These are phyloP conservation scores for Zaprionus kolodkinae DNA, from an alignment of 1,140 invertebrate species.

Conservation along the genomic window DNA sequence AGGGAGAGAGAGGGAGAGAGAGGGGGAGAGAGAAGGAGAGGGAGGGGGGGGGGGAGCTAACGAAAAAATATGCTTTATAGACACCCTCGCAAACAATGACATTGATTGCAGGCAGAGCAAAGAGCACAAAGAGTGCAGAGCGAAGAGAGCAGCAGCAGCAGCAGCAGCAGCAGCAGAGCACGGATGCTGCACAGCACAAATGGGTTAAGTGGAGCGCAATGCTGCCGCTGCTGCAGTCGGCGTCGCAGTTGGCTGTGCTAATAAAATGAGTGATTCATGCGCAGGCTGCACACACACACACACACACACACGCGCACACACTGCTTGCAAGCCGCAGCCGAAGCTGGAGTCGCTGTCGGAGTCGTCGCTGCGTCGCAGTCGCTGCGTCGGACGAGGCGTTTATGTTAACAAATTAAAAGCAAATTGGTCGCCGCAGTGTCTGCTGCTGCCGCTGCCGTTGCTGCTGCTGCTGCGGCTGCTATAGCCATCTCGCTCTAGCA, in stretches of 20 bases:
- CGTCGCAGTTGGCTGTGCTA: conserved; percentile 34
- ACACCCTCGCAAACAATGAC: conserved; percentile 46
- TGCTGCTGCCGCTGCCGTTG: conserved; percentile 22
- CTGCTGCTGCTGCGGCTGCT: conserved; percentile 22
- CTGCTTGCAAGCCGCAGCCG: conserved; percentile 22
- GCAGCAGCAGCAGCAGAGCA: neutral
- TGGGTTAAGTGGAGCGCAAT: conserved; percentile 66
- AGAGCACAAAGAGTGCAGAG: conserved; percentile 1
- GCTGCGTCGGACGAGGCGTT: conserved; percentile 62
- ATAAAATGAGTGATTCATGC: conserved; percentile 79
- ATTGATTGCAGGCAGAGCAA: conserved; percentile 61
- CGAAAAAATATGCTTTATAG: conserved; percentile 55
- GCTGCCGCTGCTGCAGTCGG: conserved; percentile 26
- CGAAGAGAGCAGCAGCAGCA: neutral
- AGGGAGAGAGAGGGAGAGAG: conserved; percentile 19
- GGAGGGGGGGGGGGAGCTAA: conserved; percentile 16
- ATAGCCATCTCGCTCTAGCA: conserved; percentile 34
- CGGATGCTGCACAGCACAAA: conserved; percentile 53
- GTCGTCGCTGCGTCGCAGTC: neutral
- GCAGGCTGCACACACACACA: conserved; percentile 46
- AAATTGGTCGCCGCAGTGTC: conserved; percentile 63
- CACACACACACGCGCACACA: conserved; percentile 16
- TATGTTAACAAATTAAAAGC: conserved; percentile 83
- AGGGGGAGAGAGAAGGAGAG: neutral
- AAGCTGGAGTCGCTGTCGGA: conserved; percentile 23